Base-by-base conservation (phyloP, 2,888 invertebrate genomes). In the Thecocarcelia acutangulata region DNA sequence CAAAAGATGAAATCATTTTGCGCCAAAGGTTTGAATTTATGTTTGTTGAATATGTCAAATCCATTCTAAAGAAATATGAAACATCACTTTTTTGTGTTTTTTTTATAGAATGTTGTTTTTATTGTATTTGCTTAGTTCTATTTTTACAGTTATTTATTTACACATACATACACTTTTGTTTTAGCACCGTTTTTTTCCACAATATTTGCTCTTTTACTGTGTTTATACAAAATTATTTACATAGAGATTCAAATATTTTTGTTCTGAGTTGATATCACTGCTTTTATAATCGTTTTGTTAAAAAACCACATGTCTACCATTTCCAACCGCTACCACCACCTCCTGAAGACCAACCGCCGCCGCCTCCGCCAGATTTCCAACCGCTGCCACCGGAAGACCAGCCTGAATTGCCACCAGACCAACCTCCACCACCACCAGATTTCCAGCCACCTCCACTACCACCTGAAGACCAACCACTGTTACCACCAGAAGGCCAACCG, bases 321-420 rank as follows among this genome's bases (percentile, higher is more conserved):
- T 85, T 83, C 87, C 86, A 86, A 48, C 83, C 86, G n/a, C 80
- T 46, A 63, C 76, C 68, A 59, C 73, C 21, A 33, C 79, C 72
- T 2, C 70, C 80, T 12, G 64, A 58, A 28, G 69, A 58, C 75
- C 70, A 70, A 8, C 63, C 46, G 6, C 69, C 61, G 50, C 77
- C 46, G n/a, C 76, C 70, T 4, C 80, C 79, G 13, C 80, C 74
- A 24, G 24, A 24, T n/a, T n/a, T n/a, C 24, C 24, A 24, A 24
- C 24, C 24, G n/a, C 59, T 50, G 3, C 82, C 46, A 4, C 77
- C 78, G 17, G 72, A 66, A 8, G 64, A 59, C 70, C 78, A 64
- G 21, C 75, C 80, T 48, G 83, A 50, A 11, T 58, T 83, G 37
- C 85, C 84, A 40, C 83, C 84, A 42, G 84, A 84, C 48, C 83